Evolutionary conservation across 1,140 invertebrate genomes (phyloP), one percentile per base, ranked within the genome.

Genomic region (Stenopsyche tienmushanensis): DNA sequence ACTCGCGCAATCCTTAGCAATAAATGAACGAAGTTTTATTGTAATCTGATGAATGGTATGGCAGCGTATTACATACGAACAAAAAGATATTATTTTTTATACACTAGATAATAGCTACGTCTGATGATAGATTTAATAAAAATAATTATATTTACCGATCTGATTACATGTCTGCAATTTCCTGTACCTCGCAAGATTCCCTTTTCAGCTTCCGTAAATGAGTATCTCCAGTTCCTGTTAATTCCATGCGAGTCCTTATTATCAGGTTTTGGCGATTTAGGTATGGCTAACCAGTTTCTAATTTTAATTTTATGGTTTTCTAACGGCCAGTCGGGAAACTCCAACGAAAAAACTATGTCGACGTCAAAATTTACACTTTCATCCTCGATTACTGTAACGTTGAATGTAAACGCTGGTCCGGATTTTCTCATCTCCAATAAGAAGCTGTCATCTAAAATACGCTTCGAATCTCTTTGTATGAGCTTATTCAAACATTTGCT

Each of bases 101-200:
- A n/a, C n/a, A n/a, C n/a, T n/a, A n/a, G n/a, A n/a, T n/a, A n/a
- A n/a, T n/a, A n/a, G n/a, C n/a, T n/a, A n/a, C n/a, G n/a, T n/a
- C n/a, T n/a, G n/a, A n/a, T n/a, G n/a, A n/a, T n/a, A n/a, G n/a
- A n/a, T n/a, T n/a, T n/a, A n/a, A n/a, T n/a, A n/a, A n/a, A n/a
- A n/a, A n/a, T n/a, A n/a, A n/a, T n/a, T n/a, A 49, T 17, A 49
- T 21, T 49, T 20, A 49, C 45, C 18, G 23, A 10, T 49, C 45
- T 49, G 2, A 49, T 49, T 21, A 49, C 23, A 18, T 49, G 18
- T 2, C 10, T 18, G 15, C 18, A 20, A 49, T 49, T 49, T 20
- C 8, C 10, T n/a, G n/a, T n/a, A n/a, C n/a, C n/a, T n/a, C n/a
- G n/a, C 15, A 49, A 2, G 10, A 17, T 9, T 17, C 2, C 9